Evolutionary conservation across 2,797 vertebrate genomes (phyloP).

Genomic region (Syndactyla subalaris): DNA sequence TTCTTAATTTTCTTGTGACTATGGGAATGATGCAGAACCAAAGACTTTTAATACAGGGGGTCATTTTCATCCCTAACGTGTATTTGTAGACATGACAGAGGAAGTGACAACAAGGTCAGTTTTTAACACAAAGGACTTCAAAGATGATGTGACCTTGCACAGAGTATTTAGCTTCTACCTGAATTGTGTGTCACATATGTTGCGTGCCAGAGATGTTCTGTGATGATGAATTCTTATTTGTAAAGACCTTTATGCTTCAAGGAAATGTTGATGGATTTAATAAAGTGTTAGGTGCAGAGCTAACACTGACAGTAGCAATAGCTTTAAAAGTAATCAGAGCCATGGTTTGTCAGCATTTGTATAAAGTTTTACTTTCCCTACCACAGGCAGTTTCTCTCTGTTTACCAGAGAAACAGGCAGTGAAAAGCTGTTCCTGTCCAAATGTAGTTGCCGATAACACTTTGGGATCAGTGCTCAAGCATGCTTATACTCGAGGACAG

Average conservation of each 20-base stretch:
- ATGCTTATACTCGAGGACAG: neutral
- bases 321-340: neutral
- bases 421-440: neutral
- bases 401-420: neutral
- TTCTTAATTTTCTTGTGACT: neutral
- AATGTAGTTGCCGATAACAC: neutral
- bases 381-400: neutral
- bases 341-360: neutral
- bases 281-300: neutral
- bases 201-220: neutral
- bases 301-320: neutral
- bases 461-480: neutral
- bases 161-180: neutral
- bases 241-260: neutral
- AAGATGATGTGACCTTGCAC: neutral
- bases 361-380: neutral
- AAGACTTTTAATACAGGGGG: neutral
- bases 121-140: neutral
- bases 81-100: neutral
- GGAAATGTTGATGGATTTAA: neutral
- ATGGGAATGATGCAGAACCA: neutral
- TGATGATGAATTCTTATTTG: neutral
- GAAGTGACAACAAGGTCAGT: neutral
- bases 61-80: neutral
- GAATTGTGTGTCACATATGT: neutral